Evolutionary conservation across 2,888 invertebrate species (phyloP), one percentile per base, ranked within the genome.

Genomic region (Synanthedon tipuliformis): DNA sequence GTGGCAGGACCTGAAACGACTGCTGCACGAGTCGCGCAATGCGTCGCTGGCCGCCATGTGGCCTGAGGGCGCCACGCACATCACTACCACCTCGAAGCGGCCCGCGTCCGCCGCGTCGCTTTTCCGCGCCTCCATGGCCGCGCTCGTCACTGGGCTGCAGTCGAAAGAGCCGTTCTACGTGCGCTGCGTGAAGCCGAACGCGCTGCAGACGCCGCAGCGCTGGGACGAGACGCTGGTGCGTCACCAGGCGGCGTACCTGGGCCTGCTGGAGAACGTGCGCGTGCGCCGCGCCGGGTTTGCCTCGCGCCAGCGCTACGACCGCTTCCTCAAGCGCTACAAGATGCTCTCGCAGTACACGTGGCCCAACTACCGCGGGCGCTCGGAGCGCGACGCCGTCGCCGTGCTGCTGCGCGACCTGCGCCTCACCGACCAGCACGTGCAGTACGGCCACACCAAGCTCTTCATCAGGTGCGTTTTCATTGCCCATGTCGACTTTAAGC

Each of bases 231-330:
- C 94, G 71, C 90, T 97, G 66, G 89, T 90, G 1, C 81, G 84
- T 3, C 93, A 93, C 81, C 94, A 94, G 71, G 93, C 93, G 18
- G 88, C 91, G 55, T 98, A 98, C 83, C 89, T 98, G 49, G 98
- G 98, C 0, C 88, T 99, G 27, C 90, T 98, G 53, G 98, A 99
- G 88, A 98, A 98, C 85, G 96, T 98, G 50, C 91, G 97, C 56
- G 98, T 99, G 15, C 90, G 98, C 4, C 90, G 98, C 70, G 98
- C 98, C 54, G 99, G 99, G 49, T 99, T 99, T 86, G 98, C 97
- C n/a, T 94, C 95, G 81, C 91, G 99, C 49, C 96, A 97, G 88
- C 91, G 94, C 58, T 99, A 98, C 85, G 95, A 95, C 73, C 91
- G 95, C 68, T 98, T 98, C 89, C 90, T 98, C 58, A 92, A 94